Conservation (phyloP, 2,797 vertebrate species). For the Tapirus indicus region DNA sequence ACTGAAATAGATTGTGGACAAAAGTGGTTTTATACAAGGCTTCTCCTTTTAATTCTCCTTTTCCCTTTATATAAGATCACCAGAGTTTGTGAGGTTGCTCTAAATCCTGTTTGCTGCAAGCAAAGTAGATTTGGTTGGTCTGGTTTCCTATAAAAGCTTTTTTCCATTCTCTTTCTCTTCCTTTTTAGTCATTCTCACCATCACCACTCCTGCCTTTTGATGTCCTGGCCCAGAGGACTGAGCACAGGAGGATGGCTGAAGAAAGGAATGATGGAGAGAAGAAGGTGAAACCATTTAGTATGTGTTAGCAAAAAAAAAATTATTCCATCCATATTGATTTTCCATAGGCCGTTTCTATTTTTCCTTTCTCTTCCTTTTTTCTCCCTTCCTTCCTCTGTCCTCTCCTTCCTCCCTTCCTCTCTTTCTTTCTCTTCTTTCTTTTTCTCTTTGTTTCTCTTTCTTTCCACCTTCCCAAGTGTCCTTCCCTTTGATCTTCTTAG, state of each 20-base stretch:
- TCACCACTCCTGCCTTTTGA: neutral
- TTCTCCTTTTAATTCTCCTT: neutral
- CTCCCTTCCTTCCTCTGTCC: too few species aligned
- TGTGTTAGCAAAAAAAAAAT: neutral
- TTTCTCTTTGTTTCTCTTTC: neutral
- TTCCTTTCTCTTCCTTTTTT: neutral
- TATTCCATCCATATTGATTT: neutral
- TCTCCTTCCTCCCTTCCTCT: fast-evolving
- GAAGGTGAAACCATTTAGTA: neutral
- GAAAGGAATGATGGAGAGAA: neutral
- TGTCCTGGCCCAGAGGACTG: neutral
- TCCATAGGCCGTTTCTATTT: neutral
- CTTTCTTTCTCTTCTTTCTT: neutral
- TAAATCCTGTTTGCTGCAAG: neutral
- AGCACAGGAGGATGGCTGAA: neutral
- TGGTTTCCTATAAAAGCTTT: neutral
- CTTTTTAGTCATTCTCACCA: neutral
- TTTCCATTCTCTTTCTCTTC: neutral
- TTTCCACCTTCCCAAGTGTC: neutral
- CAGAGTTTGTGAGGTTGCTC: neutral
- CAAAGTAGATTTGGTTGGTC: neutral
- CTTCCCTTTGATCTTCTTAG: neutral
- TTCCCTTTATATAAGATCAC: neutral
- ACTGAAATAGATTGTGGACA: neutral
- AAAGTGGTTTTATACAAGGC: neutral